phyloP scores from a whole-genome alignment of 2,888 invertebrate species.

The Itoplectis maculator region DNA sequence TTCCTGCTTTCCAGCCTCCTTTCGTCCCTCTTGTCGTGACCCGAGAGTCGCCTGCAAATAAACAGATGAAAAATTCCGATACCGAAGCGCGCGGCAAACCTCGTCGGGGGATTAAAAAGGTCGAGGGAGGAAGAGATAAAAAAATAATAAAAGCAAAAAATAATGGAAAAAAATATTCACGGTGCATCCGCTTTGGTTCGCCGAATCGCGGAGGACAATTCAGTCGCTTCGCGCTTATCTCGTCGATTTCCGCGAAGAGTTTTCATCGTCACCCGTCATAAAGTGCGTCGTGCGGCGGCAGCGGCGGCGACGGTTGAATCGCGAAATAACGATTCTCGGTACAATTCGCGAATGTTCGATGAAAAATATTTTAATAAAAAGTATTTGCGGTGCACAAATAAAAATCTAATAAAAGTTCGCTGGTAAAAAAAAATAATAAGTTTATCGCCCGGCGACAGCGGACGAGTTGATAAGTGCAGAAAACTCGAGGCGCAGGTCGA shows the following conservation, averaged over 20 bases:
- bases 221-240: conserved; percentile 11
- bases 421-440: no score
- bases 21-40: conserved; percentile 34
- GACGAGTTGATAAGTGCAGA: no score
- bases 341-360: no score
- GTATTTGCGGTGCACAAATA: no score
- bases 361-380: no score
- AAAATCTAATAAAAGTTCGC: no score
- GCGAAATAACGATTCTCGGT: no score
- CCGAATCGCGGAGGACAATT: conserved; percentile 14
- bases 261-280: no score
- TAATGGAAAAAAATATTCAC: conserved; percentile 52
- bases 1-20: conserved; percentile 65
- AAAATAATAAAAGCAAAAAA: conserved; percentile 25
- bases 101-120: conserved; percentile 58
- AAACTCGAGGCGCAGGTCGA: no score
- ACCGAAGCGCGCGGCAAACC: conserved; percentile 55
- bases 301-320: no score
- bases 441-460: no score
- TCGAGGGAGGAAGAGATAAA: conserved; percentile 25
- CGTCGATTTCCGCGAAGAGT: neutral
- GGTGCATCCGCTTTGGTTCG: conserved; percentile 12
- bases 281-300: no score
- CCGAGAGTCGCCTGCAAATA: conserved; percentile 42
- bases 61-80: conserved; percentile 62